These are phyloP conservation scores for Rhyacophila evoluta DNA, from an alignment of 2,888 invertebrate genomes.

Conservation along the genomic window DNA sequence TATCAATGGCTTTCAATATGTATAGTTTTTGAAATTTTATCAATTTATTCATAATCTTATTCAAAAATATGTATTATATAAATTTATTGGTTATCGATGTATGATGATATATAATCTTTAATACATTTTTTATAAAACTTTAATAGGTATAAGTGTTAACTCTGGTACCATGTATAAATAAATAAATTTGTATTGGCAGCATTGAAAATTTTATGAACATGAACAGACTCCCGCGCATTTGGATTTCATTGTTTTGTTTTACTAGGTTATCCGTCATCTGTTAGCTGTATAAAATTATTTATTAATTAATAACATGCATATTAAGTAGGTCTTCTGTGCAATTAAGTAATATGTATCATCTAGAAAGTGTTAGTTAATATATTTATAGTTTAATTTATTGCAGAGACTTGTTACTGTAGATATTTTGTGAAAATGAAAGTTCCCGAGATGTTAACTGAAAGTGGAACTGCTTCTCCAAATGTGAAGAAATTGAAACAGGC, in stretches of 20 bases:
- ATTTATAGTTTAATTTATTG: background rate
- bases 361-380: background rate
- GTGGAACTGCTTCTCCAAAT: constrained; percentile 37
- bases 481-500: constrained; percentile 73
- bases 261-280: constrained; percentile 46
- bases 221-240: constrained; percentile 49
- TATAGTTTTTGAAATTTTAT: too few relatives aligned
- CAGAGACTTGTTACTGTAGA: background rate
- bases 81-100: too few relatives aligned
- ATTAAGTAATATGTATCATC: background rate
- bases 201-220: constrained; percentile 27
- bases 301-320: background rate
- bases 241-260: constrained; percentile 48
- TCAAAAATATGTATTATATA: too few relatives aligned
- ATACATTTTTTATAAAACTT: too few relatives aligned
- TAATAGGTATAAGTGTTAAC: too few relatives aligned
- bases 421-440: constrained; percentile 39
- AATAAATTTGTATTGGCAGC: background rate
- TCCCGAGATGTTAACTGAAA: constrained; percentile 40
- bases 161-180: too few relatives aligned
- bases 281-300: constrained; percentile 6
- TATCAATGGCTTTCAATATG: too few relatives aligned
- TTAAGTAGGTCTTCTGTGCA: background rate
- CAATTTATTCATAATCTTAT: too few relatives aligned
- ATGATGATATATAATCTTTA: too few relatives aligned